Percentiles rank a stretch among this genome's conserved stretches.
These are phyloP conservation scores for Cyanoderma ruficeps DNA, from an alignment of 2,113 vertebrate species.

Conservation along the genomic window DNA sequence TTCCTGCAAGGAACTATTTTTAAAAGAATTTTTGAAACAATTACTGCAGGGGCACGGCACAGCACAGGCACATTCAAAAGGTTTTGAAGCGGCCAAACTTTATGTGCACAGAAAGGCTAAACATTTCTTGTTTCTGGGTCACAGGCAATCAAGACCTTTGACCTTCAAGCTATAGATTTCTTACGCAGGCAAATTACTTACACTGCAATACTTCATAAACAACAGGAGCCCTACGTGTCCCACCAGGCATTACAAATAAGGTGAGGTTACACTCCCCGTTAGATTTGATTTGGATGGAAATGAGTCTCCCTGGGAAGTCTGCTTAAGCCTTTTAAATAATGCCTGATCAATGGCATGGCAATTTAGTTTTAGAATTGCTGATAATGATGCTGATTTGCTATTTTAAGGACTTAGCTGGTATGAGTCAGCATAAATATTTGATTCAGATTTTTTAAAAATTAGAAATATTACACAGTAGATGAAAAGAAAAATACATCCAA, in stretches of 20 bases:
- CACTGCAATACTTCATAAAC: slow-evolving; percentile 71
- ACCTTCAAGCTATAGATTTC: slow-evolving; percentile 66
- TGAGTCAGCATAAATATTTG: background rate
- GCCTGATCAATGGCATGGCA: background rate
- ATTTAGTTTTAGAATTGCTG: background rate
- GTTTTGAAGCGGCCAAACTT: slow-evolving; percentile 51
- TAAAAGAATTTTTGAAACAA: slow-evolving; percentile 17
- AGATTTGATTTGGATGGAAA: slow-evolving; percentile 59
- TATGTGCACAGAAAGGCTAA: slow-evolving; percentile 40
- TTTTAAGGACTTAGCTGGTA: background rate
- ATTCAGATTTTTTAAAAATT: background rate
- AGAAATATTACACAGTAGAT: background rate
- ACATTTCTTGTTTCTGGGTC: slow-evolving; percentile 68
- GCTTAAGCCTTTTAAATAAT: slow-evolving; percentile 50
- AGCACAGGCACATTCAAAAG: slow-evolving; percentile 34
- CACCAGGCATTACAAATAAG: slow-evolving; percentile 62
- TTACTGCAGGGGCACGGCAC: background rate
- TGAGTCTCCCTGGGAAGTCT: slow-evolving; percentile 37
- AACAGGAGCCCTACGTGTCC: slow-evolving; percentile 45
- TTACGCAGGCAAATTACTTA: slow-evolving; percentile 75
- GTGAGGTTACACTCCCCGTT: background rate
- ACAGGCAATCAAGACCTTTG: slow-evolving; percentile 52
- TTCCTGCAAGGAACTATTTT: background rate
- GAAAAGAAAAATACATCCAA: background rate
- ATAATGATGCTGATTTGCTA: background rate